A percentile compares a stretch with the other conserved stretches of the same genome.
Evolutionary conservation across 1,140 invertebrate genomes (phyloP).

Genomic region (Drosophila takahashii): DNA sequence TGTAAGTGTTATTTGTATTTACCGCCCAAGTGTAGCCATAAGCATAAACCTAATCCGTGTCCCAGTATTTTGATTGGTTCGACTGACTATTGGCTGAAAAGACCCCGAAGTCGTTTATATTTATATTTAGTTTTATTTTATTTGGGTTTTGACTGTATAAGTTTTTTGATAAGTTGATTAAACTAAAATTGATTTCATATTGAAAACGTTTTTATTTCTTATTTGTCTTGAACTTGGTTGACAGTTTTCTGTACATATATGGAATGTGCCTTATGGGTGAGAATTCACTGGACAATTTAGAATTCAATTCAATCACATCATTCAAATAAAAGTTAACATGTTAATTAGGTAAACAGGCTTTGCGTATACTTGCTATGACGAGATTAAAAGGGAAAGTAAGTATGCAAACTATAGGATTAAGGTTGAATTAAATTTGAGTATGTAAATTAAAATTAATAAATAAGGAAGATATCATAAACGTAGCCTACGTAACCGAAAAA

Average conservation of each 20-base stretch:
- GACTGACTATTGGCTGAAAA: constrained; percentile 14
- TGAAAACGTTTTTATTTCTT: constrained; percentile 4
- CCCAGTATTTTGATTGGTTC: constrained; percentile 44
- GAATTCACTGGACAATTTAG: constrained; percentile 37
- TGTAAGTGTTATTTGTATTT: constrained; percentile 62
- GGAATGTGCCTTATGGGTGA: constrained; percentile 42
- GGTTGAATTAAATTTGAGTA: not conserved
- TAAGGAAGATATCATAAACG: too few relatives aligned
- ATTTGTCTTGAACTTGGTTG: not conserved
- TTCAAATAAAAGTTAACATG: constrained; percentile 30
- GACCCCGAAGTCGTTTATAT: constrained; percentile 11
- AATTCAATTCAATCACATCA: constrained; percentile 35
- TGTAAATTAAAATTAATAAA: too few relatives aligned
- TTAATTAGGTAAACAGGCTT: not conserved
- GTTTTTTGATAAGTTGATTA: constrained; percentile 53
- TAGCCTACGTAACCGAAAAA: too few relatives aligned
- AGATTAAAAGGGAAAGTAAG: not conserved
- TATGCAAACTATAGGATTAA: not conserved
- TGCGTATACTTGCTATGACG: not conserved
- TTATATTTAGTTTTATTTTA: constrained; percentile 11
- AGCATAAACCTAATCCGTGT: constrained; percentile 39
- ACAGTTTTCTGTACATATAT: constrained; percentile 23
- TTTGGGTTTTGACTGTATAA: constrained; percentile 26
- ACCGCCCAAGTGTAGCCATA: constrained; percentile 39
- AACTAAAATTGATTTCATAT: constrained; percentile 38